phyloP scores from a whole-genome alignment of 2,888 invertebrate species.

The Conus canariensis region DNA sequence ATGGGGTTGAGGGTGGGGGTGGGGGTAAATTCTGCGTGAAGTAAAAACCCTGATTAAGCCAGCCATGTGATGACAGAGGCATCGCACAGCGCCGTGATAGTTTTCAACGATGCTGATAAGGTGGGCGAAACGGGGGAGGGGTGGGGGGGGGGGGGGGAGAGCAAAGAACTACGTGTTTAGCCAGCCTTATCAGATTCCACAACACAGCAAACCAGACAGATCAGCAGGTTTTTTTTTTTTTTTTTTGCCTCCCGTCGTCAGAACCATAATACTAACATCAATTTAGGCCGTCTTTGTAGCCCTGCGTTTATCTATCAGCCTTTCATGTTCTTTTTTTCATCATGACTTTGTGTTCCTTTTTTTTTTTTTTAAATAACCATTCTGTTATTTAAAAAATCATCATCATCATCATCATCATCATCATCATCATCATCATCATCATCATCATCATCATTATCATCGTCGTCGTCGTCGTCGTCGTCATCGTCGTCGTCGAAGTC shows the following conservation, averaged over 20 bases:
- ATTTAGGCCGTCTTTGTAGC: too few relatives aligned
- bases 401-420: slow-evolving; percentile 14
- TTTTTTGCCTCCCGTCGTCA: too few relatives aligned
- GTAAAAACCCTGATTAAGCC: background rate
- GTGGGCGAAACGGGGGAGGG: too few relatives aligned
- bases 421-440: slow-evolving; percentile 4
- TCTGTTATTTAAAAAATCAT: background rate
- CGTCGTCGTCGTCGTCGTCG: background rate
- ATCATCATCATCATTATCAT: background rate
- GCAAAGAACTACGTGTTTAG: background rate
- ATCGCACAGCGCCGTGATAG: background rate
- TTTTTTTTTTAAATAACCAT: too few relatives aligned
- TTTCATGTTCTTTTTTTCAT: too few relatives aligned
- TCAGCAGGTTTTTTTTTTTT: background rate
- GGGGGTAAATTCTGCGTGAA: background rate
- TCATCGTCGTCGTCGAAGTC: background rate
- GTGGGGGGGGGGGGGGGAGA: too few relatives aligned
- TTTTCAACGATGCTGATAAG: background rate
- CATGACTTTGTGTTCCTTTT: too few relatives aligned
- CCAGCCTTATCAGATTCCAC: background rate
- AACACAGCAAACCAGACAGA: background rate
- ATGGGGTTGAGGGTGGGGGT: background rate
- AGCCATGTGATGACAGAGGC: background rate
- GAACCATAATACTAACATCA: too few relatives aligned
- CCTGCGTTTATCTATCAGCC: too few relatives aligned